Evolutionary conservation across 2,888 invertebrate genomes (phyloP).

Genomic region (Agriopis aurantiaria): DNA sequence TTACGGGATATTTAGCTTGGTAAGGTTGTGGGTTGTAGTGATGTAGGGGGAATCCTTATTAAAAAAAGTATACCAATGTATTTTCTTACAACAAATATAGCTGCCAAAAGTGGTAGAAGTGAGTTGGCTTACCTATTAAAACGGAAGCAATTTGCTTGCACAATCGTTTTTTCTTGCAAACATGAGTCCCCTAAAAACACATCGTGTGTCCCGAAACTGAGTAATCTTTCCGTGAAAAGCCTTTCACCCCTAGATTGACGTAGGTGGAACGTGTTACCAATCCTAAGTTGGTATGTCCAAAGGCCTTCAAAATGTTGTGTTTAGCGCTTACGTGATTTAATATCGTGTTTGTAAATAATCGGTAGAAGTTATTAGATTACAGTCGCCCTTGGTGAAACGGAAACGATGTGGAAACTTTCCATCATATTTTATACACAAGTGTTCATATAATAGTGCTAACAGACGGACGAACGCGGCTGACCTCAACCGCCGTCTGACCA

Average conservation of each 20-base stretch:
- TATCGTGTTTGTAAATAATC: slow-evolving; percentile 34
- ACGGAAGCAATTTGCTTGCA: too few species aligned
- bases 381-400: slow-evolving; percentile 17
- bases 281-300: neutral
- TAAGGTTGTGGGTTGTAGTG: too few species aligned
- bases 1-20: too few species aligned
- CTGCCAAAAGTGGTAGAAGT: too few species aligned
- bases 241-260: slow-evolving; percentile 15
- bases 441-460: too few species aligned
- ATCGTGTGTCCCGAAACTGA: neutral
- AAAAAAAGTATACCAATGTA: too few species aligned
- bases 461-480: too few species aligned
- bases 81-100: too few species aligned
- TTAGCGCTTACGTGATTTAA: slow-evolving; percentile 38
- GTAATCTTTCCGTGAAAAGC: slow-evolving; percentile 3
- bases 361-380: slow-evolving; percentile 28
- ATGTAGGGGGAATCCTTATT: too few species aligned
- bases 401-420: slow-evolving; percentile 33
- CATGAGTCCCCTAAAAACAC: neutral
- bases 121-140: too few species aligned
- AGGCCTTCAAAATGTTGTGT: slow-evolving; percentile 11
- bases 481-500: too few species aligned
- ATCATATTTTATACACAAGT: slow-evolving; percentile 3
- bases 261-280: slow-evolving; percentile 11
- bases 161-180: neutral